A percentile compares a stretch with the other conserved stretches of the same genome.
Evolutionary conservation across 2,888 invertebrate species (phyloP).

Genomic region (Clitarchus hookeri): DNA sequence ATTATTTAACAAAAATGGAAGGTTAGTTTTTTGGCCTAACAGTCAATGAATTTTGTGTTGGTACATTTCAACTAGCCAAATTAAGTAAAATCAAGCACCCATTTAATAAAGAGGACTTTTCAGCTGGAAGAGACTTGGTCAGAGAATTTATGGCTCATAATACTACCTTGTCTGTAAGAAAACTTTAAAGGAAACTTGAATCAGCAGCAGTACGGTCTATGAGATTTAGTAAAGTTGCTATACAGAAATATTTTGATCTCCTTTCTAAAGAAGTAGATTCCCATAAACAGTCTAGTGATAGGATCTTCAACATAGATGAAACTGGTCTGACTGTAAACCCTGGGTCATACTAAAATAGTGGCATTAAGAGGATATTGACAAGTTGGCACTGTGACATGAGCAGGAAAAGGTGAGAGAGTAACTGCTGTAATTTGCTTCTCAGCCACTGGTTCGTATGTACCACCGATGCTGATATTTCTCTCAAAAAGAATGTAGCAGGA

Average conservation of each 20-base stretch:
- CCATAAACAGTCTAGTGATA: neutral
- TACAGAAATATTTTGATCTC: neutral
- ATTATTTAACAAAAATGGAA: neutral
- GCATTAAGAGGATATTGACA: neutral
- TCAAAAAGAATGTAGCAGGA: no score
- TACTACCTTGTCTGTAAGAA: neutral
- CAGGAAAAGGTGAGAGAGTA: neutral
- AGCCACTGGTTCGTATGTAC: neutral
- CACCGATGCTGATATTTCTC: no score
- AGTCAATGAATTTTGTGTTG: neutral
- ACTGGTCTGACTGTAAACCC: neutral
- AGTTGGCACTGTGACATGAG: neutral
- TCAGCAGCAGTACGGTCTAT: neutral
- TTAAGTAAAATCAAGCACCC: neutral
- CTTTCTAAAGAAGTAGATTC: neutral
- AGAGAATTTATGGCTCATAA: neutral
- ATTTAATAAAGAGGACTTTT: neutral
- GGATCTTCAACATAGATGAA: conserved; percentile 33
- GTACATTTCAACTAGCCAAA: neutral
- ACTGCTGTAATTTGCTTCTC: neutral
- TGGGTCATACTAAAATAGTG: neutral
- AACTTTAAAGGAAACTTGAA: neutral
- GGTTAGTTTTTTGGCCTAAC: neutral
- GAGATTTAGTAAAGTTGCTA: neutral
- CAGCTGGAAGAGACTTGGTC: neutral